Percentiles rank a stretch among this genome's conserved stretches.
phyloP scores from a whole-genome alignment of 2,797 vertebrate genomes.

The Cryptoprocta ferox region DNA sequence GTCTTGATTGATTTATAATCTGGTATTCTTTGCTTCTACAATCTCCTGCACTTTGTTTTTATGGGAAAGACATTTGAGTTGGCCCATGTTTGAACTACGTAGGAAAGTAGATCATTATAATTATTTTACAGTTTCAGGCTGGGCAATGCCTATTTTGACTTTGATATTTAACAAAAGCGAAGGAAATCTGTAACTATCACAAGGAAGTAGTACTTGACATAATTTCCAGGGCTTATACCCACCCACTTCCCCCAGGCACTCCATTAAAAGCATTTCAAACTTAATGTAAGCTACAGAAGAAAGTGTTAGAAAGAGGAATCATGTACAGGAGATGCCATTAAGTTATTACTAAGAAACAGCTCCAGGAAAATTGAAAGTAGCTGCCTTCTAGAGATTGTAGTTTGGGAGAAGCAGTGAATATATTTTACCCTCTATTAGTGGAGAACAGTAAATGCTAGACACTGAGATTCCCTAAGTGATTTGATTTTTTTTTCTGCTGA shows the following conservation, averaged over 20 bases:
- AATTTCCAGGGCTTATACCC: neutral
- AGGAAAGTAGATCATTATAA: neutral
- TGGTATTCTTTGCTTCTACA: neutral
- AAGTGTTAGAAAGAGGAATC: neutral
- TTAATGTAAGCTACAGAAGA: neutral
- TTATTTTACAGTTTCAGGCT: slow-evolving; percentile 20
- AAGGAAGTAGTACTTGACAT: neutral
- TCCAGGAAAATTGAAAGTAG: neutral
- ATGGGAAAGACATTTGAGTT: slow-evolving; percentile 10
- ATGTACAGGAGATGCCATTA: neutral
- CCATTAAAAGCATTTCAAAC: slow-evolving; percentile 15
- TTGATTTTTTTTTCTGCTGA: neutral
- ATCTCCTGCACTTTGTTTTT: neutral
- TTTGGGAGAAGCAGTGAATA: neutral
- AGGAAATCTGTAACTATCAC: neutral
- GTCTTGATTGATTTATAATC: neutral
- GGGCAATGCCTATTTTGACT: slow-evolving; percentile 17
- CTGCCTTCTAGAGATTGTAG: neutral
- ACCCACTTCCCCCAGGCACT: neutral
- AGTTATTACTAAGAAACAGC: neutral
- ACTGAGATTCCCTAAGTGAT: neutral
- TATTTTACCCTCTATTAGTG: slow-evolving; percentile 25
- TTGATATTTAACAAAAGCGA: slow-evolving; percentile 5
- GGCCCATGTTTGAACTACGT: neutral
- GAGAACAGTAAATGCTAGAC: neutral